Conservation (phyloP, 2,797 vertebrate genomes). For the Schizopygopsis pylzovi region DNA sequence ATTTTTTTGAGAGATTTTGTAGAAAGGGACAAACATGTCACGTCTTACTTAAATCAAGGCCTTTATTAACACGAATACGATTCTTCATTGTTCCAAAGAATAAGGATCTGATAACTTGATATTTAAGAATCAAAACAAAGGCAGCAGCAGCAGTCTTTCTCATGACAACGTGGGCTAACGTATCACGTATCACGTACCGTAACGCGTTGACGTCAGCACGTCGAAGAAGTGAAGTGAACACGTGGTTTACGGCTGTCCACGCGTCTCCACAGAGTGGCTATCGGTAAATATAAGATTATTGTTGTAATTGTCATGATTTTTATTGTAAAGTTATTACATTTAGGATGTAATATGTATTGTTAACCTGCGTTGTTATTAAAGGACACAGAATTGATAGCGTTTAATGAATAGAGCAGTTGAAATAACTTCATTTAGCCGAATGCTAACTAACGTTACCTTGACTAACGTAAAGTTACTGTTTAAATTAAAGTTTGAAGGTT, state of each 20-base stretch:
- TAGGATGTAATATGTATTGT: neutral
- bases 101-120: neutral
- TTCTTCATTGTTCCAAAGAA: neutral
- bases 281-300: conserved; percentile 24
- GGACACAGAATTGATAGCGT: neutral
- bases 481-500: neutral
- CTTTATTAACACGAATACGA: neutral
- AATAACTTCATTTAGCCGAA: conserved; percentile 2
- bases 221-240: conserved; percentile 73
- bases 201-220: conserved; percentile 66
- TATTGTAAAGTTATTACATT: neutral
- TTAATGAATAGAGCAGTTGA: neutral
- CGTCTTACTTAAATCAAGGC: neutral
- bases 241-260: conserved; percentile 63
- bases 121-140: conserved; percentile 22
- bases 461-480: neutral
- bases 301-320: neutral
- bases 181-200: neutral
- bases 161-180: conserved; percentile 10
- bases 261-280: neutral
- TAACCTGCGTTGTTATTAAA: neutral
- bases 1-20: too few relatives aligned
- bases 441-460: conserved; percentile 12
- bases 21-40: neutral
- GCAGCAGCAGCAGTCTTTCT: neutral